Evolutionary conservation across 2,888 invertebrate genomes (phyloP).

Genomic region (Acrobasis repandana): DNA sequence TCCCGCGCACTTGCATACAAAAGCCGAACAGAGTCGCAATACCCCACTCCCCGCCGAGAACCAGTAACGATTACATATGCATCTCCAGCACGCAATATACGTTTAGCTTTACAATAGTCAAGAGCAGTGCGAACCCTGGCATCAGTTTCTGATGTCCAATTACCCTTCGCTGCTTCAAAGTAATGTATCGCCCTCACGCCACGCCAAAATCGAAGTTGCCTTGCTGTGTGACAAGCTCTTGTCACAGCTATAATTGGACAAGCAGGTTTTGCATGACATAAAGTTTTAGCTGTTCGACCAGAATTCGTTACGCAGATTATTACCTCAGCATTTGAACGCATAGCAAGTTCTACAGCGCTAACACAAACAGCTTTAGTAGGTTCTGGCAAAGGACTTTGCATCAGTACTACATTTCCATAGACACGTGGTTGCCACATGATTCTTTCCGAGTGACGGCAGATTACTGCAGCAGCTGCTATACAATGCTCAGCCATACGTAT

Average conservation of each 20-base stretch:
- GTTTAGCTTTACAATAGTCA: slow-evolving; percentile 74
- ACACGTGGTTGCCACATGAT: slow-evolving; percentile 91
- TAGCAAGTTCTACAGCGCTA: slow-evolving; percentile 67
- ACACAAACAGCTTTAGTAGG: slow-evolving; percentile 79
- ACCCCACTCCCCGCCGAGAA: slow-evolving; percentile 67
- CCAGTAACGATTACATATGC: slow-evolving; percentile 67
- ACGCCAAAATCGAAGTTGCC: slow-evolving; percentile 82
- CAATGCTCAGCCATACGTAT: slow-evolving; percentile 85
- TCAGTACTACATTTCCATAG: slow-evolving; percentile 87
- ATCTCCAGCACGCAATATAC: slow-evolving; percentile 66
- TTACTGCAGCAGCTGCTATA: slow-evolving; percentile 86
- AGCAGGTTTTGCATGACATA: slow-evolving; percentile 86
- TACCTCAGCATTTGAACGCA: slow-evolving; percentile 60
- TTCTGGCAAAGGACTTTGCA: slow-evolving; percentile 81
- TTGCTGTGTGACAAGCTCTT: slow-evolving; percentile 85
- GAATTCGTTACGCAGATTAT: slow-evolving; percentile 91
- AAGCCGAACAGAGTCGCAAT: slow-evolving; percentile 67
- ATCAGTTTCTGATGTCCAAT: slow-evolving; percentile 65
- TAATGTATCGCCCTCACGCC: slow-evolving; percentile 80
- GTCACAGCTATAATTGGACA: slow-evolving; percentile 91
- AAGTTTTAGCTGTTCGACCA: slow-evolving; percentile 87
- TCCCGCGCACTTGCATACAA: slow-evolving; percentile 69
- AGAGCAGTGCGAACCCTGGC: slow-evolving; percentile 63
- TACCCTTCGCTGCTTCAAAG: slow-evolving; percentile 58
- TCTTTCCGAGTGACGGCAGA: slow-evolving; percentile 93